Evolutionary conservation across 2,888 invertebrate genomes (phyloP).

Genomic region (Pristionchus arcanus): DNA sequence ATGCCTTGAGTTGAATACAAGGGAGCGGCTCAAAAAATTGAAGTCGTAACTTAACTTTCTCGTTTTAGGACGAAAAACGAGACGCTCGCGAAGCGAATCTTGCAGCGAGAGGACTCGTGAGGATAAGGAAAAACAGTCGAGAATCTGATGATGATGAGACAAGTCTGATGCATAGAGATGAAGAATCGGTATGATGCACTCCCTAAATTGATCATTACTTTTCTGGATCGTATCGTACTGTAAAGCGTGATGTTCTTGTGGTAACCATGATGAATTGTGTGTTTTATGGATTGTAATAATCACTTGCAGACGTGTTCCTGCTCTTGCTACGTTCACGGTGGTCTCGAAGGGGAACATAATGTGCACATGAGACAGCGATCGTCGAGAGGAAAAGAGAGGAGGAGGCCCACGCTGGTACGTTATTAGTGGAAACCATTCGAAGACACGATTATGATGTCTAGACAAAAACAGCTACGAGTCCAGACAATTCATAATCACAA

Average conservation of each 20-base stretch:
- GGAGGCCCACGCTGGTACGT: not conserved
- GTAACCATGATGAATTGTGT: too few species aligned
- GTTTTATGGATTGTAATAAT: not conserved
- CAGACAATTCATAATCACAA: not conserved
- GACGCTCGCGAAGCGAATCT: constrained; percentile 87
- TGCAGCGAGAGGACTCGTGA: constrained; percentile 95
- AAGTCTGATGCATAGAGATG: constrained; percentile 2
- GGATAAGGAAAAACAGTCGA: constrained; percentile 93
- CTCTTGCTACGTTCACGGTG: constrained; percentile 84
- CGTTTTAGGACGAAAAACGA: constrained; percentile 62
- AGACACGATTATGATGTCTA: not conserved
- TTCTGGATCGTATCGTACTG: too few species aligned
- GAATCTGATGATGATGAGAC: constrained; percentile 51
- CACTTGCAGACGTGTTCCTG: constrained; percentile 85
- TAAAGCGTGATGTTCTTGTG: too few species aligned
- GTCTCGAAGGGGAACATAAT: not conserved
- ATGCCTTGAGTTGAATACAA: too few species aligned
- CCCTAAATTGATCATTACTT: not conserved
- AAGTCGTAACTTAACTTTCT: too few species aligned
- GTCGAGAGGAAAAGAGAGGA: not conserved
- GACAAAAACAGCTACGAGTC: not conserved
- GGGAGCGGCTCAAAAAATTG: too few species aligned
- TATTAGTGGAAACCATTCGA: not conserved
- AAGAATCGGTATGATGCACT: not conserved
- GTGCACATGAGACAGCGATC: constrained; percentile 20